Evolutionary conservation across 92 coral and sea anemone species (phyloP).

Genomic region (Anthopleura xanthogrammica): DNA sequence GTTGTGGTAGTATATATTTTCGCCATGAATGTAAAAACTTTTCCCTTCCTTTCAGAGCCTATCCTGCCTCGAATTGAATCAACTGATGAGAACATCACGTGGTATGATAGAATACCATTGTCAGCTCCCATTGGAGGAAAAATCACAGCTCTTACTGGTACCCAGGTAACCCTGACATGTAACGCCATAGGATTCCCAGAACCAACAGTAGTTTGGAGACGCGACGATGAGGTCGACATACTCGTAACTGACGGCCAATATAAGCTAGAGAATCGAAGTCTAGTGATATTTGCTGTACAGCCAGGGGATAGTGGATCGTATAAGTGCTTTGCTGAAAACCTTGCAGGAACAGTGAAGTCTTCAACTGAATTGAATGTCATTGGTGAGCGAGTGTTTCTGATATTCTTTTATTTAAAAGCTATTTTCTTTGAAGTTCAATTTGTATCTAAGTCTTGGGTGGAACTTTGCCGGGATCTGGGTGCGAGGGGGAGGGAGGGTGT

Average conservation of each 20-base stretch:
- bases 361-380: constrained; percentile 54
- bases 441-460: no score
- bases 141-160: constrained; percentile 69
- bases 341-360: constrained; percentile 61
- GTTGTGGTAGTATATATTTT: no score
- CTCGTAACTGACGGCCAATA: constrained; percentile 46
- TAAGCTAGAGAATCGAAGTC: constrained; percentile 39
- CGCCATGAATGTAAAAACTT: neutral
- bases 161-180: constrained; percentile 59
- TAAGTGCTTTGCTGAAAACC: constrained; percentile 76
- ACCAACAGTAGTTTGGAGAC: constrained; percentile 64
- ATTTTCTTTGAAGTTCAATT: no score
- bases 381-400: constrained; percentile 41
- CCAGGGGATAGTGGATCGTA: constrained; percentile 77
- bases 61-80: constrained; percentile 52
- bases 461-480: no score
- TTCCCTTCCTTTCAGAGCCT: constrained; percentile 45
- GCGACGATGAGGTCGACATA: constrained; percentile 36
- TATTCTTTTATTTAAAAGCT: no score
- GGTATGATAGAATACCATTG: constrained; percentile 64
- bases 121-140: constrained; percentile 63
- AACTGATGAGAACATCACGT: constrained; percentile 56
- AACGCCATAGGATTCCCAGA: constrained; percentile 67
- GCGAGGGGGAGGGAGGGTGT: no score
- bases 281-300: constrained; percentile 54